These are phyloP conservation scores for Triplophysa rosa DNA, from an alignment of 2,113 vertebrate species.

Conservation along the genomic window DNA sequence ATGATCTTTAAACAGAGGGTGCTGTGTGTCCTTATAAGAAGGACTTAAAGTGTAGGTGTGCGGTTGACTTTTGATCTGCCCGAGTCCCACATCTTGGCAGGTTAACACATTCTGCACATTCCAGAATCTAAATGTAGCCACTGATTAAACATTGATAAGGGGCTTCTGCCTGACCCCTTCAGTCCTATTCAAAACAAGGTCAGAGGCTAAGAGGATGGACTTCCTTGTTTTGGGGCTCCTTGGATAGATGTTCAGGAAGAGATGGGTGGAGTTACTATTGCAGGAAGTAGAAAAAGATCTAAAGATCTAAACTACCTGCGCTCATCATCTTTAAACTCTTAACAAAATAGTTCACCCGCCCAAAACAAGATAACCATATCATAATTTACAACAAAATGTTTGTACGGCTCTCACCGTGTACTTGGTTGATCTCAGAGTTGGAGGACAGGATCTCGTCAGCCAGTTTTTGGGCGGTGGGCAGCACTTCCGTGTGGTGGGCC, in stretches of 20 bases:
- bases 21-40: slow-evolving; percentile 15
- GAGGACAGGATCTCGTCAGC: slow-evolving; percentile 99
- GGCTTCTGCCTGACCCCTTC: slow-evolving; percentile 65
- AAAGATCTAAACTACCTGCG: too few relatives aligned
- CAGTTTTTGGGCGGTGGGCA: slow-evolving; percentile 96
- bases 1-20: slow-evolving; percentile 18
- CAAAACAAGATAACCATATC: too few relatives aligned
- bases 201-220: slow-evolving; percentile 59
- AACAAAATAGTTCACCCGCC: too few relatives aligned
- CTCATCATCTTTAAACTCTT: too few relatives aligned
- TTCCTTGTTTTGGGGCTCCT: slow-evolving; percentile 60
- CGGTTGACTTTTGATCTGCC: slow-evolving; percentile 21
- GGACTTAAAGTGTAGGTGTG: background rate
- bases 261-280: background rate
- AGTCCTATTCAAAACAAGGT: slow-evolving; percentile 64
- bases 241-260: background rate
- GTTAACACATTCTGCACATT: slow-evolving; percentile 61
- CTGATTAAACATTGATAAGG: slow-evolving; percentile 44
- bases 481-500: slow-evolving; percentile 97
- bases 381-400: background rate
- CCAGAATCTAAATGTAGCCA: slow-evolving; percentile 60
- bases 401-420: slow-evolving; percentile 82
- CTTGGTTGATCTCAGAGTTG: slow-evolving; percentile 99
- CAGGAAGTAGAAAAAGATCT: background rate
- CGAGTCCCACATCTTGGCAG: slow-evolving; percentile 4